Evolutionary conservation across 2,888 invertebrate species (phyloP).

Genomic region (Aelia acuminata): DNA sequence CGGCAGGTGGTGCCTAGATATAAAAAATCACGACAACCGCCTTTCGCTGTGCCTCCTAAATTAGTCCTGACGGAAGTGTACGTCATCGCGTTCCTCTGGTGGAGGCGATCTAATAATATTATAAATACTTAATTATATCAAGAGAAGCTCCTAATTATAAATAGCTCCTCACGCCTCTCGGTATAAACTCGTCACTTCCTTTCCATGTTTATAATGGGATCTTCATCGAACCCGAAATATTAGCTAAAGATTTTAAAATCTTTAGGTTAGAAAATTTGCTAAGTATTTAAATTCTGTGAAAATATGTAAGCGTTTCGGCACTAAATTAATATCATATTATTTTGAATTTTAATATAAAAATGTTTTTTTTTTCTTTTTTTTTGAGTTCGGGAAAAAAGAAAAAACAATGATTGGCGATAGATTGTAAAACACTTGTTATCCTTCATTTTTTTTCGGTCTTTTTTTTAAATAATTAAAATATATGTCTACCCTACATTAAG

Average conservation of each 20-base stretch:
- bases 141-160: not conserved
- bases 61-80: not conserved
- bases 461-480: too few species aligned
- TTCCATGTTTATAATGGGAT: not conserved
- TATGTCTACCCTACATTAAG: too few species aligned
- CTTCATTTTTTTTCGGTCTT: too few species aligned
- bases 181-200: constrained; percentile 15
- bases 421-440: too few species aligned
- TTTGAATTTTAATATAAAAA: too few species aligned
- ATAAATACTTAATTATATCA: constrained; percentile 21
- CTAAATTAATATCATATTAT: too few species aligned
- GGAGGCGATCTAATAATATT: not conserved
- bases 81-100: not conserved
- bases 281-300: too few species aligned
- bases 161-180: not conserved
- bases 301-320: too few species aligned
- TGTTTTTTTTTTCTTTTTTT: too few species aligned
- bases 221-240: not conserved
- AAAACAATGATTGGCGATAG: too few species aligned
- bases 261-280: not conserved
- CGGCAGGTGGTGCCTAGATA: not conserved
- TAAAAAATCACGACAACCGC: not conserved
- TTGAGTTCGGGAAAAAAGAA: too few species aligned
- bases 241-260: not conserved
- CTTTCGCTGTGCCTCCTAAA: not conserved